Conservation (phyloP, 1,140 invertebrate genomes). For the Triops longicaudatus region DNA sequence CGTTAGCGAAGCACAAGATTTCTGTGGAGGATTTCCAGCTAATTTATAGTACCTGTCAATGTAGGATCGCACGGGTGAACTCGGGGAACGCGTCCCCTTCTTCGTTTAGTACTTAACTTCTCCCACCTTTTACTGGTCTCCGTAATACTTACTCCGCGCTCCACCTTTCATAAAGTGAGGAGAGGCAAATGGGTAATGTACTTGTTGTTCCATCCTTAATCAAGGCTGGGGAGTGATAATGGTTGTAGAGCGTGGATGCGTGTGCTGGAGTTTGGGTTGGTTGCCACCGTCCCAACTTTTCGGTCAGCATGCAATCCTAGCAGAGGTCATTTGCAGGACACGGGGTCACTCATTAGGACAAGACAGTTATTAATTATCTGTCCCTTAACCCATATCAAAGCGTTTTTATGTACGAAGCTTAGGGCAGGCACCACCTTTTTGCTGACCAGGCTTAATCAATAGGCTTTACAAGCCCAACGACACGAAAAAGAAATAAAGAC, state of each 20-base stretch:
- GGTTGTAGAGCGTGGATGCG: neutral
- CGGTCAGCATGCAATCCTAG: neutral
- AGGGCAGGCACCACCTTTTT: neutral
- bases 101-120: neutral
- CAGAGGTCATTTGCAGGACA: neutral
- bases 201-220: neutral
- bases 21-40: neutral
- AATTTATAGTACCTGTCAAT: slow-evolving; percentile 4
- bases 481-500: neutral
- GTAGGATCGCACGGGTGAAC: neutral
- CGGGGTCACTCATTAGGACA: slow-evolving; percentile 9
- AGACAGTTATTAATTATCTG: slow-evolving; percentile 15
- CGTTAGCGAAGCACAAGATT: neutral
- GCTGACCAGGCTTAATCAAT: neutral
- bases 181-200: neutral
- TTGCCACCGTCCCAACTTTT: neutral
- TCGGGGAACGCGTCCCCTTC: neutral
- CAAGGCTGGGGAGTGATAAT: slow-evolving; percentile 1
- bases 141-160: neutral
- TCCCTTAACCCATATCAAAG: neutral
- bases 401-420: neutral
- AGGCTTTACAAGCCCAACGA: neutral
- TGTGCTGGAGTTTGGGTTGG: neutral
- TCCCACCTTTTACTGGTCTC: neutral
- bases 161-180: neutral